phyloP scores from a whole-genome alignment of 2,888 invertebrate species.

The Epirrita christyi region DNA sequence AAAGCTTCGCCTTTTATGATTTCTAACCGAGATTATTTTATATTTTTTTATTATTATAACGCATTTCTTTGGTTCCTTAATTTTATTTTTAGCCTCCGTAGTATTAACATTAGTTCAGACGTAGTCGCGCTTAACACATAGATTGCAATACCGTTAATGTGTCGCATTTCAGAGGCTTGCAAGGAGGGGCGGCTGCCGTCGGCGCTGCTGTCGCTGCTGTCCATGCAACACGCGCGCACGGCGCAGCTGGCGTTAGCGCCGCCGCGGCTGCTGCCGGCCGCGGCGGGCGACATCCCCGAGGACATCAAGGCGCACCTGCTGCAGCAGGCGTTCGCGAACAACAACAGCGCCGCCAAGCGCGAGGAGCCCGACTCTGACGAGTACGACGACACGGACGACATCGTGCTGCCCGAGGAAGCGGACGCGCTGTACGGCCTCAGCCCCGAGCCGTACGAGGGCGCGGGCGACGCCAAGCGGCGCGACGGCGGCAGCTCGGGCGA shows the following conservation, averaged over 20 bases:
- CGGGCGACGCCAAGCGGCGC: slow-evolving; percentile 37
- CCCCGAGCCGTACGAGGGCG: slow-evolving; percentile 45
- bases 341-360: slow-evolving; percentile 60
- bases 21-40: slow-evolving; percentile 78
- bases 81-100: slow-evolving; percentile 81
- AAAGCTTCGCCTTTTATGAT: slow-evolving; percentile 83
- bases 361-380: slow-evolving; percentile 78
- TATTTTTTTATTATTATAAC: slow-evolving; percentile 76
- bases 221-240: slow-evolving; percentile 60
- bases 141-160: slow-evolving; percentile 78
- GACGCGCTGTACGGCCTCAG: slow-evolving; percentile 58
- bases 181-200: slow-evolving; percentile 73
- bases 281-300: slow-evolving; percentile 54
- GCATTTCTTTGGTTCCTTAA: slow-evolving; percentile 86
- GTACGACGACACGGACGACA: slow-evolving; percentile 82
- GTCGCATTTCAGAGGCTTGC: slow-evolving; percentile 77
- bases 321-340: slow-evolving; percentile 73
- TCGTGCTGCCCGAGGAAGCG: slow-evolving; percentile 75
- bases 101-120: slow-evolving; percentile 80
- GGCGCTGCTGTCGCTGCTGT: slow-evolving; percentile 78
- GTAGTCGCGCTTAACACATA: slow-evolving; percentile 75
- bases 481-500: slow-evolving; percentile 65
- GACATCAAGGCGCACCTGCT: slow-evolving; percentile 66
- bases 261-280: slow-evolving; percentile 42
- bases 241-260: slow-evolving; percentile 54